phyloP scores from a whole-genome alignment of 92 coral and sea anemone species.

The Heliopora coerulea region DNA sequence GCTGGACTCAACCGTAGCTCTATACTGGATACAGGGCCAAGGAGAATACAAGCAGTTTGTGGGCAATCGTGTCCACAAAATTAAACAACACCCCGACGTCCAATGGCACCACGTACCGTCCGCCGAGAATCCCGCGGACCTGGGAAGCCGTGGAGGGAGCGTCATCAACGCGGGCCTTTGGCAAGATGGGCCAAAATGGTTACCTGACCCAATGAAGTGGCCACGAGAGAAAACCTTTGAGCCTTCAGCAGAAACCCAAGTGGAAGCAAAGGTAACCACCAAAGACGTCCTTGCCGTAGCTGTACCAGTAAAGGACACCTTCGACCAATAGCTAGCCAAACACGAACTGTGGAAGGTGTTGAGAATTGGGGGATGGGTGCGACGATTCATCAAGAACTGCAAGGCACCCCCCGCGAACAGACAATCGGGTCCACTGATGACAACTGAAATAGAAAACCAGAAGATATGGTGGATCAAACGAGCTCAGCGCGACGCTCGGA shows the following conservation, averaged over 20 bases:
- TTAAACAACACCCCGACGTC: slow-evolving; percentile 34
- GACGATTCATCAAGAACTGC: slow-evolving; percentile 30
- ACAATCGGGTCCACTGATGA: slow-evolving; percentile 20
- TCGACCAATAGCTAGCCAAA: slow-evolving; percentile 14
- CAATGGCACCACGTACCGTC: slow-evolving; percentile 55
- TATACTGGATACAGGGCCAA: slow-evolving; percentile 32
- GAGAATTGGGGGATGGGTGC: slow-evolving; percentile 31
- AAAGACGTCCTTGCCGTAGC: slow-evolving; percentile 41
- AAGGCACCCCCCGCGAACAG: background rate
- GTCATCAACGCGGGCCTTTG: slow-evolving; percentile 38
- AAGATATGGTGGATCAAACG: slow-evolving; percentile 36
- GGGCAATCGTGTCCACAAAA: slow-evolving; percentile 34
- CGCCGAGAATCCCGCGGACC: slow-evolving; percentile 48
- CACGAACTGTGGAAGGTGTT: slow-evolving; percentile 8
- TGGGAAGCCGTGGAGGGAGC: slow-evolving; percentile 46
- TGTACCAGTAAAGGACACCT: background rate
- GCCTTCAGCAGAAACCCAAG: slow-evolving; percentile 21
- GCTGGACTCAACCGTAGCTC: no score
- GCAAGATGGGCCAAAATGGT: slow-evolving; percentile 54
- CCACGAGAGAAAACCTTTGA: slow-evolving; percentile 24
- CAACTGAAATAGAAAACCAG: slow-evolving; percentile 26
- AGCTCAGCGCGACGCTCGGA: slow-evolving; percentile 32
- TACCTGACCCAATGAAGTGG: slow-evolving; percentile 46
- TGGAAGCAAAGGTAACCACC: slow-evolving; percentile 41
- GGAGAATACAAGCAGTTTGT: slow-evolving; percentile 50